Evolutionary conservation across 2,113 vertebrate genomes (phyloP).

Genomic region (Hippopotamus amphibius): DNA sequence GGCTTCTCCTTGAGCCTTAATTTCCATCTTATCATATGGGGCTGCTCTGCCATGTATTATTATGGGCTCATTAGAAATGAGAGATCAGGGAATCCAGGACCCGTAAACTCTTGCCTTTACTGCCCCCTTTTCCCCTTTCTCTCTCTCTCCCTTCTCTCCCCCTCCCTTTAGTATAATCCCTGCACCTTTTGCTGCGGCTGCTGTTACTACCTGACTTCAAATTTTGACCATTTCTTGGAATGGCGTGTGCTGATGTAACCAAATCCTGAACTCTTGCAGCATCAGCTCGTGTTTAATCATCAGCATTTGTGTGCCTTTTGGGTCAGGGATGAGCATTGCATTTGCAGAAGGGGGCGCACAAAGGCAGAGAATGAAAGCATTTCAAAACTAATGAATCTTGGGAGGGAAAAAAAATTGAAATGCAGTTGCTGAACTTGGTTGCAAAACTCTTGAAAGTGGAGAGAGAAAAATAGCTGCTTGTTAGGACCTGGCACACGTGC

Average conservation of each 20-base stretch:
- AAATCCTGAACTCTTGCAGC: background rate
- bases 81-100: background rate
- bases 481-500: background rate
- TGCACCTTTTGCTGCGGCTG: background rate
- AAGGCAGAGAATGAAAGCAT: background rate
- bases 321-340: background rate
- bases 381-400: background rate
- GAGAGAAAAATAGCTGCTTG: slow-evolving; percentile 43
- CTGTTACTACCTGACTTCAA: slow-evolving; percentile 15
- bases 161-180: background rate
- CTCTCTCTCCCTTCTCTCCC: too few species aligned
- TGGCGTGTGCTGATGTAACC: background rate
- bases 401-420: background rate
- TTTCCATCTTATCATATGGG: background rate
- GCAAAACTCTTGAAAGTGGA: background rate
- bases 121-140: background rate
- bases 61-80: background rate
- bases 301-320: background rate
- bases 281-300: background rate
- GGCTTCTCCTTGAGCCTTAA: background rate
- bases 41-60: background rate
- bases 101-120: background rate
- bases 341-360: background rate
- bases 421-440: background rate
- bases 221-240: slow-evolving; percentile 35